Evolutionary conservation across 2,888 invertebrate genomes (phyloP).

Genomic region (Aspidiotus destructor): DNA sequence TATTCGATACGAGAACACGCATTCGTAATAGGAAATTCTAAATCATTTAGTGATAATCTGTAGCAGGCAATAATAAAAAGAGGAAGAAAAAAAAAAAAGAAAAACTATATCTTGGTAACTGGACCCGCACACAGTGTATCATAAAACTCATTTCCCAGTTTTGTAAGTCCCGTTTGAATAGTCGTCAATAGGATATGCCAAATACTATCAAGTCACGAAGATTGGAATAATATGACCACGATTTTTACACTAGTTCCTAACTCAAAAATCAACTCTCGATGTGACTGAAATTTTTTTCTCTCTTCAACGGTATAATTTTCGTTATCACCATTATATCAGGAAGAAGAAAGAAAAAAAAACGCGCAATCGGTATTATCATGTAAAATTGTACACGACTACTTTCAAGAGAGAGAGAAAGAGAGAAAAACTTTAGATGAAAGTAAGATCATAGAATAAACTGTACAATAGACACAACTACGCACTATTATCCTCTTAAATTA

Average conservation of each 20-base stretch:
- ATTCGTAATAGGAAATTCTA: too few species aligned
- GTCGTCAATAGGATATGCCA: background rate
- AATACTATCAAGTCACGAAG: too few species aligned
- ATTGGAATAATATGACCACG: too few species aligned
- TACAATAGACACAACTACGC: conserved; percentile 8
- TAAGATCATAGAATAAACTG: conserved; percentile 7
- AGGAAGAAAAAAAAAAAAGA: too few species aligned
- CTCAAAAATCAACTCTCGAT: too few species aligned
- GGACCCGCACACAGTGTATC: conserved; percentile 30
- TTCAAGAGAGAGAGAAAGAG: conserved; percentile 1
- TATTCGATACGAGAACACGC: background rate
- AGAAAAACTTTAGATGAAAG: conserved; percentile 2
- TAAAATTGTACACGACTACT: conserved; percentile 9
- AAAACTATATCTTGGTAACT: conserved; percentile 24
- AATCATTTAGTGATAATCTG: conserved; percentile 8
- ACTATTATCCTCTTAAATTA: conserved; percentile 25
- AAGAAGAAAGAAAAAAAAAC: background rate
- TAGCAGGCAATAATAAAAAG: conserved; percentile 20
- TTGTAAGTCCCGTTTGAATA: background rate
- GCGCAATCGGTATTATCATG: conserved; percentile 1
- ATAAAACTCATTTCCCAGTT: conserved; percentile 16
- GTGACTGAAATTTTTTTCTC: too few species aligned
- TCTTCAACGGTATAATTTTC: background rate
- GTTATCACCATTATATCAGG: background rate
- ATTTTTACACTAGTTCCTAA: too few species aligned